These are phyloP conservation scores for Drosophila kepulauana DNA, from an alignment of 1,140 invertebrate species.

Conservation along the genomic window DNA sequence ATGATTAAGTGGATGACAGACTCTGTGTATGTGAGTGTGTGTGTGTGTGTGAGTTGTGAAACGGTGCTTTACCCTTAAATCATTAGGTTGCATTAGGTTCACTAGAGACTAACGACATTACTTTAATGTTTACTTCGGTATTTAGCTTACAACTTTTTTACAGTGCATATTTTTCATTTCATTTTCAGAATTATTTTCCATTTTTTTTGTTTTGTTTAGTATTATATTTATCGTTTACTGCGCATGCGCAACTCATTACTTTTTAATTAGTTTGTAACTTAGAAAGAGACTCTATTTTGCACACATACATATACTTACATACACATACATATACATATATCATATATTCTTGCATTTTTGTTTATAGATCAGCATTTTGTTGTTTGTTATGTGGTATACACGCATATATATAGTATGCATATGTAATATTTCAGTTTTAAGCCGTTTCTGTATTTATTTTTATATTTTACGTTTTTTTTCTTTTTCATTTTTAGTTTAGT, in stretches of 20 bases:
- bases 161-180: conserved; percentile 59
- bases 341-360: conserved; percentile 21
- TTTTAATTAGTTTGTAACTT: conserved; percentile 36
- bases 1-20: conserved; percentile 17
- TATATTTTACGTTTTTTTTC: conserved; percentile 12
- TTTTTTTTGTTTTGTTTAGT: conserved; percentile 17
- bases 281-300: conserved; percentile 41
- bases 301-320: conserved; percentile 54
- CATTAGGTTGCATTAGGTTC: conserved; percentile 32
- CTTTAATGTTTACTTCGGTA: conserved; percentile 56
- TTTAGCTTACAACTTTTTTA: conserved; percentile 70
- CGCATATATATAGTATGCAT: conserved; percentile 40
- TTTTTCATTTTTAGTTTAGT: conserved; percentile 4
- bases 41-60: conserved; percentile 27
- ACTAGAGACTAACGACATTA: conserved; percentile 55
- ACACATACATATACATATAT: conserved; percentile 38
- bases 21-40: background rate
- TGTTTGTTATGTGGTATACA: conserved; percentile 46
- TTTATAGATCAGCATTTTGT: conserved; percentile 68
- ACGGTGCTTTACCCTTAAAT: conserved; percentile 28
- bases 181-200: background rate
- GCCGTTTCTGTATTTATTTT: conserved; percentile 40
- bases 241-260: conserved; percentile 37
- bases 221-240: conserved; percentile 30
- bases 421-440: conserved; percentile 29